These are phyloP conservation scores for Hemistola chrysoprasaria DNA, from an alignment of 2,888 invertebrate genomes.

Conservation along the genomic window DNA sequence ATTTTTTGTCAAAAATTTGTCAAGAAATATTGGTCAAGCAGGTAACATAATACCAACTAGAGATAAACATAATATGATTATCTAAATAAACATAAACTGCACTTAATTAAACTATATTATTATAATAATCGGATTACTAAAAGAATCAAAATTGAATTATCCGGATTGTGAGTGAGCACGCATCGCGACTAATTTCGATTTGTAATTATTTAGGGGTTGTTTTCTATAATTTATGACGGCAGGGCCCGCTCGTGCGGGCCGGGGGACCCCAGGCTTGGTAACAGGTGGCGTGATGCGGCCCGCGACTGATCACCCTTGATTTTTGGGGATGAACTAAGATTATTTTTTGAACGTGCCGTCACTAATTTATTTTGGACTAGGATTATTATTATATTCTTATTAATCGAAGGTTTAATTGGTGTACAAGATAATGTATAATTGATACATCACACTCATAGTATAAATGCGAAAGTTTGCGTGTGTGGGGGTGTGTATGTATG, in stretches of 20 bases:
- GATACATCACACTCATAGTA: too few relatives aligned
- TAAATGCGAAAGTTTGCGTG: too few relatives aligned
- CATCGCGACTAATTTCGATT: slow-evolving; percentile 26
- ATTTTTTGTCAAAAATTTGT: too few relatives aligned
- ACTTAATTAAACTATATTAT: too few relatives aligned
- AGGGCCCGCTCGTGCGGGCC: slow-evolving; percentile 6
- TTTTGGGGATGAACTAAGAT: slow-evolving; percentile 44
- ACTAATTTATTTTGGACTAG: slow-evolving; percentile 23
- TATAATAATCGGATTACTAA: slow-evolving; percentile 11
- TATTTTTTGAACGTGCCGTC: slow-evolving; percentile 31
- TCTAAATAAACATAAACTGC: too few relatives aligned
- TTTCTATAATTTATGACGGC: slow-evolving; percentile 43
- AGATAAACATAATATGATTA: too few relatives aligned
- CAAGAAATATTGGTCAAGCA: too few relatives aligned
- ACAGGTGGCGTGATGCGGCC: slow-evolving; percentile 56
- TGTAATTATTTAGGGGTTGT: slow-evolving; percentile 27
- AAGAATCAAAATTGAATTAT: slow-evolving; percentile 50
- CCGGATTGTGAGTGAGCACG: slow-evolving; percentile 37
- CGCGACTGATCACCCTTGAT: slow-evolving; percentile 53
- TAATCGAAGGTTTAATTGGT: too few relatives aligned
- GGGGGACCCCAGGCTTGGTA: slow-evolving; percentile 38
- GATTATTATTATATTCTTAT: too few relatives aligned
- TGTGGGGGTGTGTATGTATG: too few relatives aligned
- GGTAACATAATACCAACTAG: too few relatives aligned
- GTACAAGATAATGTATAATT: too few relatives aligned